A percentile compares a stretch with the other conserved stretches of the same genome.
Evolutionary conservation across 1,140 invertebrate species (phyloP).

Genomic region (Musca vetustissima): DNA sequence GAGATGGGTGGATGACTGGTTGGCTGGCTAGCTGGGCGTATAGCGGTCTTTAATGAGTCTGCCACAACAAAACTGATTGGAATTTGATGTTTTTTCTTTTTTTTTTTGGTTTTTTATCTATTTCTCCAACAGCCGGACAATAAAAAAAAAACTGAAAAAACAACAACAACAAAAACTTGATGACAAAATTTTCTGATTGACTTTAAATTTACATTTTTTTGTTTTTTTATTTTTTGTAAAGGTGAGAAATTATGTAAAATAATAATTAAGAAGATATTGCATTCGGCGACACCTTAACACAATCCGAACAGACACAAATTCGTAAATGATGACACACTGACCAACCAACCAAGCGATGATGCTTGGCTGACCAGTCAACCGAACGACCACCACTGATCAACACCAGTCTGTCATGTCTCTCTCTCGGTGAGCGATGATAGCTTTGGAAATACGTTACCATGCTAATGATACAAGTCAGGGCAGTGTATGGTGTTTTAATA

Average conservation of each 20-base stretch:
- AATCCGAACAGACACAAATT: too few species aligned
- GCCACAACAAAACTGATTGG: background rate
- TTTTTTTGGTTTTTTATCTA: background rate
- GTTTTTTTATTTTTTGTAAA: too few species aligned
- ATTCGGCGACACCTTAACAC: background rate
- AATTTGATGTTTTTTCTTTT: background rate
- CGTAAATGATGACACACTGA: background rate
- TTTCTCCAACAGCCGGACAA: too few species aligned
- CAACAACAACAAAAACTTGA: too few species aligned
- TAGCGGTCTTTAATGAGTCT: background rate
- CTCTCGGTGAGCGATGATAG: too few species aligned
- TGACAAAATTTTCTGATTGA: background rate
- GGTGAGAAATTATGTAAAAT: constrained; percentile 53
- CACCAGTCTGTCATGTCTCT: background rate
- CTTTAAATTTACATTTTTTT: constrained; percentile 10
- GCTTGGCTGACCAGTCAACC: background rate
- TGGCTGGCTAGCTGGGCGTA: background rate
- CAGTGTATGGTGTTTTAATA: background rate
- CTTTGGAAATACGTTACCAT: too few species aligned
- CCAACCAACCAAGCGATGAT: background rate
- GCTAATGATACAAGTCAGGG: too few species aligned
- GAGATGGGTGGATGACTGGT: background rate
- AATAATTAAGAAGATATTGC: constrained; percentile 27
- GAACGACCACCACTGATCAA: background rate
- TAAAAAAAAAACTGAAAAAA: too few species aligned